phyloP scores from a whole-genome alignment of 2,888 invertebrate species.

The Chouioia cunea region DNA sequence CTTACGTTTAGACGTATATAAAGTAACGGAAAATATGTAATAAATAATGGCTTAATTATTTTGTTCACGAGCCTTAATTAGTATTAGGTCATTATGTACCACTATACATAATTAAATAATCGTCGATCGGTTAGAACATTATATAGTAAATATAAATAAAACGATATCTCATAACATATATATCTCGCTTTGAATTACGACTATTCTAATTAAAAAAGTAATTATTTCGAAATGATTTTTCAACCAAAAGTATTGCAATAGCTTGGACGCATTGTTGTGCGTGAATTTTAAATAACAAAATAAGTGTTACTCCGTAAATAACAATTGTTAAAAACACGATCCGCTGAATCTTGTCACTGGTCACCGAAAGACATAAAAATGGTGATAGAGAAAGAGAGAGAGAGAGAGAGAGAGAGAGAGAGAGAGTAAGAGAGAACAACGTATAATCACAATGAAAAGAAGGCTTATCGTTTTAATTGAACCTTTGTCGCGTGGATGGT shows the following conservation, averaged over 20 bases:
- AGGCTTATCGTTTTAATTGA: too few relatives aligned
- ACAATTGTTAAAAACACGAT: too few relatives aligned
- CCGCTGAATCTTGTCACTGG: too few relatives aligned
- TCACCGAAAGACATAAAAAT: too few relatives aligned
- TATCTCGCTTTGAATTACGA: not conserved
- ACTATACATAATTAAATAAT: conserved; percentile 11
- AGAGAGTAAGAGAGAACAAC: not conserved
- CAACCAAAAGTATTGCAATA: too few relatives aligned
- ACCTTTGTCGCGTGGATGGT: conserved; percentile 60
- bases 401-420: too few relatives aligned
- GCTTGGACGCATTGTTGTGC: too few relatives aligned
- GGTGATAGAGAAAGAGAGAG: too few relatives aligned
- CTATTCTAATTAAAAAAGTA: too few relatives aligned
- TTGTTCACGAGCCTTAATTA: conserved; percentile 63
- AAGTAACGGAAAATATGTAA: conserved; percentile 30
- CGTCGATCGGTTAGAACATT: not conserved
- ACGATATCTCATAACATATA: not conserved
- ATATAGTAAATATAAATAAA: conserved; percentile 7
- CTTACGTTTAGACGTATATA: conserved; percentile 51
- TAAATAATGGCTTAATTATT: conserved; percentile 55
- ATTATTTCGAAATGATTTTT: too few relatives aligned
- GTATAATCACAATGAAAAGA: not conserved
- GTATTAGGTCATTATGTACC: conserved; percentile 29
- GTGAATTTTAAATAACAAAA: too few relatives aligned
- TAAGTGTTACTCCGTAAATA: too few relatives aligned